Evolutionary conservation across 1,140 invertebrate genomes (phyloP).

Genomic region (Macrosteles quadrilineatus): DNA sequence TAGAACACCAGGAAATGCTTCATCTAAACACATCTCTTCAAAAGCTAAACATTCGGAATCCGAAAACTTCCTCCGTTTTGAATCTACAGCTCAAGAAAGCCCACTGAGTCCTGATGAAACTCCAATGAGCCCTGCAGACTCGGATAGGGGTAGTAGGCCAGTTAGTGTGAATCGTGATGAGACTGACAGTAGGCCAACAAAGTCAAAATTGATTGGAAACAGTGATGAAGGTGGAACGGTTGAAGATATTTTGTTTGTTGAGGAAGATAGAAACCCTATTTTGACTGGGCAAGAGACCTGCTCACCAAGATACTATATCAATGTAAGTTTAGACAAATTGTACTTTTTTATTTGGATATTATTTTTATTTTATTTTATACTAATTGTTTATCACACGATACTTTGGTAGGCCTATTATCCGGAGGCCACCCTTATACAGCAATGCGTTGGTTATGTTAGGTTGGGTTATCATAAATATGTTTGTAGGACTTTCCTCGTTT

Average conservation of each 20-base stretch:
- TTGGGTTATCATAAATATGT: too few relatives aligned
- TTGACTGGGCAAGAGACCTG: background rate
- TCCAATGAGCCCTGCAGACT: background rate
- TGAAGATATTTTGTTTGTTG: background rate
- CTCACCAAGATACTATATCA: background rate
- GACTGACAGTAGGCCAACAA: background rate
- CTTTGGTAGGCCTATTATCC: too few relatives aligned
- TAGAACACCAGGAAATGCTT: background rate
- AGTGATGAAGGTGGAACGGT: background rate
- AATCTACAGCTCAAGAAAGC: too few relatives aligned
- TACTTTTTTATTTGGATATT: too few relatives aligned
- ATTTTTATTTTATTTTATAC: too few relatives aligned
- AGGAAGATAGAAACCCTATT: conserved; percentile 1
- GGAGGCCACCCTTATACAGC: too few relatives aligned
- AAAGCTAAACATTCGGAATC: background rate
- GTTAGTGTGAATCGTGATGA: background rate
- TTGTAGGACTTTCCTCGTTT: too few relatives aligned
- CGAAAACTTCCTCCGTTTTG: background rate
- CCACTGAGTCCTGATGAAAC: too few relatives aligned
- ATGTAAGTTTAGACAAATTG: conserved; percentile 6
- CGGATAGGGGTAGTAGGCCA: background rate
- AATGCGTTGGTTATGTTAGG: too few relatives aligned
- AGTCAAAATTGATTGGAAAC: background rate
- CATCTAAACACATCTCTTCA: background rate
- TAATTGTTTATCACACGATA: too few relatives aligned